These are phyloP conservation scores for Amphipyra tragopoginis DNA, from an alignment of 2,888 invertebrate species.

Conservation along the genomic window DNA sequence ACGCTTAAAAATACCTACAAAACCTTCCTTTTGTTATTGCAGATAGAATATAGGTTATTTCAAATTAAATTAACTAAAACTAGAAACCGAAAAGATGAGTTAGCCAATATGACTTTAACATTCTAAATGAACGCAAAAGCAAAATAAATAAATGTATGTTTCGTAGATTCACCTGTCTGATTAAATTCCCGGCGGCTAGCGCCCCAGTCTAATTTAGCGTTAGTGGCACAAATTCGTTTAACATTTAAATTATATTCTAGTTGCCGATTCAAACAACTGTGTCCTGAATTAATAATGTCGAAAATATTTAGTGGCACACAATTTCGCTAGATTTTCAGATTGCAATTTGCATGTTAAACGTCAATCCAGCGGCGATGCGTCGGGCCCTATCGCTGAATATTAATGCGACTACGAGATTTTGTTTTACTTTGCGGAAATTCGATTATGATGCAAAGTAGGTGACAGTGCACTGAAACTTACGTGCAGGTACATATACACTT, in stretches of 20 bases:
- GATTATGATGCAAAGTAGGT: slow-evolving; percentile 89
- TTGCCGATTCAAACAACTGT: slow-evolving; percentile 85
- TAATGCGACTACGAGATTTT: slow-evolving; percentile 87
- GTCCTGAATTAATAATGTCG: slow-evolving; percentile 86
- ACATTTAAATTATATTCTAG: slow-evolving; percentile 88
- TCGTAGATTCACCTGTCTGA: slow-evolving; percentile 76
- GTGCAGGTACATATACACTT: slow-evolving; percentile 12
- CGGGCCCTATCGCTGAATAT: slow-evolving; percentile 88
- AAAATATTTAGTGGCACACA: slow-evolving; percentile 88
- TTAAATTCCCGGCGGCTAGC: slow-evolving; percentile 76
- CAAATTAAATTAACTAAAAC: slow-evolving; percentile 14
- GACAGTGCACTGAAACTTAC: slow-evolving; percentile 61
- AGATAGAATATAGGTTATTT: neutral
- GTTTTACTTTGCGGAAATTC: slow-evolving; percentile 89
- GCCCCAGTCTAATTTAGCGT: slow-evolving; percentile 81
- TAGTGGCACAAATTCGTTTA: slow-evolving; percentile 87
- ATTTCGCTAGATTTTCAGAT: slow-evolving; percentile 88
- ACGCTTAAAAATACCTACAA: no score
- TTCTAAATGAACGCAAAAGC: slow-evolving; percentile 47
- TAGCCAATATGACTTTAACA: slow-evolving; percentile 35
- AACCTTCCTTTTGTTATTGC: no score
- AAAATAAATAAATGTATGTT: slow-evolving; percentile 66
- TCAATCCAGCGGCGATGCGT: slow-evolving; percentile 87
- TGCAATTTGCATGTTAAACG: slow-evolving; percentile 90
- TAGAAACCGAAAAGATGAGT: slow-evolving; percentile 20